Conservation (phyloP, 2,113 vertebrate species). For the Callipepla californica region DNA sequence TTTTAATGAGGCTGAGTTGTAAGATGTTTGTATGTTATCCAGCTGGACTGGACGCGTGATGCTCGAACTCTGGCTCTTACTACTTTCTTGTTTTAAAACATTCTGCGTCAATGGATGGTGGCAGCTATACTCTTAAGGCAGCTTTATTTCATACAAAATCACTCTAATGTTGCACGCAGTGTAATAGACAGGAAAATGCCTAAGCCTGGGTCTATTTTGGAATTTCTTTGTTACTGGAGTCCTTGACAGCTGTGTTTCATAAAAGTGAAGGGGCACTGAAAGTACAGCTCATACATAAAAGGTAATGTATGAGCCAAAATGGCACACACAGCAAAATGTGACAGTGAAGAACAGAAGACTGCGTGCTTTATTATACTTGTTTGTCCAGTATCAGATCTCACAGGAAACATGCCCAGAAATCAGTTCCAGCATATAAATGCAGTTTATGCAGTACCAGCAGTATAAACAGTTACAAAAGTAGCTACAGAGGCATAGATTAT, state of each 20-base stretch:
- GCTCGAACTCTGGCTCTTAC: conserved; percentile 43
- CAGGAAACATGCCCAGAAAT: background rate
- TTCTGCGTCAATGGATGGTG: conserved; percentile 10
- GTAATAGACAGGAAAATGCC: background rate
- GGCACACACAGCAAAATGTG: background rate
- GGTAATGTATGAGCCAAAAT: background rate
- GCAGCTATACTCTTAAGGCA: conserved; percentile 7
- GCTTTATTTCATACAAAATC: background rate
- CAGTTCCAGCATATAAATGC: background rate
- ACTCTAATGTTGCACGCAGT: background rate
- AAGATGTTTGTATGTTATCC: conserved; percentile 67
- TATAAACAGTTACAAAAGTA: background rate
- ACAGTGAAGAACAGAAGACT: background rate
- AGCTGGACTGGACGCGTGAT: background rate
- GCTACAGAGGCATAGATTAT: background rate
- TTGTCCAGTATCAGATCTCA: background rate
- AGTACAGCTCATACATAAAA: background rate
- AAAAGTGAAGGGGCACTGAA: background rate
- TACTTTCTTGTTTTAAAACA: background rate
- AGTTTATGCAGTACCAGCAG: background rate
- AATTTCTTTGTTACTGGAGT: background rate
- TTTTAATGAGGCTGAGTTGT: conserved; percentile 48
- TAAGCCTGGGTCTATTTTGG: background rate
- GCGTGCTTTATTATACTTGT: background rate
- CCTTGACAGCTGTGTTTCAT: background rate